phyloP scores from a whole-genome alignment of 2,113 vertebrate genomes.

The Oenanthe melanoleuca region DNA sequence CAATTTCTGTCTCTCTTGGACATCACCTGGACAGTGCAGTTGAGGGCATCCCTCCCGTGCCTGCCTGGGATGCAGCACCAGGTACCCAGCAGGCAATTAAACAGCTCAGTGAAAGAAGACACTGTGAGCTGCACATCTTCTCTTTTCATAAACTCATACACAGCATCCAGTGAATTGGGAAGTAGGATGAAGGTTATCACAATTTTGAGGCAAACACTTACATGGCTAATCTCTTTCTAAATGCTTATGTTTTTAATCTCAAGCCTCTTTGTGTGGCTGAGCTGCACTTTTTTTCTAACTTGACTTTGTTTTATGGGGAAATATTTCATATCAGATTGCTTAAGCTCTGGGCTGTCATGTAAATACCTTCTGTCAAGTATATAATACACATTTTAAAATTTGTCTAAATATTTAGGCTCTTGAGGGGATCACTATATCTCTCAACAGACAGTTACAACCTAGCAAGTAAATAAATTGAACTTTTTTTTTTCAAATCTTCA shows the following conservation, averaged over 20 bases:
- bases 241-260: conserved; percentile 45
- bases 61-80: fast-evolving
- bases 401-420: conserved; percentile 78
- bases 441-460: conserved; percentile 57
- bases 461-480: conserved; percentile 66
- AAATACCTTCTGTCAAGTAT: conserved; percentile 72
- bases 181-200: conserved; percentile 2
- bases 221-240: conserved; percentile 44
- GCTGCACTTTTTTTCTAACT: conserved; percentile 2
- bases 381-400: conserved; percentile 72
- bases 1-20: not conserved
- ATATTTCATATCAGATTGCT: conserved; percentile 74
- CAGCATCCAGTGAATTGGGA: not conserved
- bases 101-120: not conserved
- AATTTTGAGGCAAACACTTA: not conserved
- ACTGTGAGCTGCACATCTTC: not conserved
- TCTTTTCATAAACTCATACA: not conserved
- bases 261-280: conserved; percentile 55
- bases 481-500: conserved; percentile 14
- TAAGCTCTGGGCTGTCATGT: conserved; percentile 69
- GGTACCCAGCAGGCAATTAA: not conserved
- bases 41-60: too few species aligned
- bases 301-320: conserved; percentile 67
- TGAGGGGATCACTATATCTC: conserved; percentile 61
- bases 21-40: not conserved